A percentile compares a stretch with the other conserved stretches of the same genome.
phyloP scores from a whole-genome alignment of 2,113 vertebrate genomes.

The Illadopsis cleaveri region DNA sequence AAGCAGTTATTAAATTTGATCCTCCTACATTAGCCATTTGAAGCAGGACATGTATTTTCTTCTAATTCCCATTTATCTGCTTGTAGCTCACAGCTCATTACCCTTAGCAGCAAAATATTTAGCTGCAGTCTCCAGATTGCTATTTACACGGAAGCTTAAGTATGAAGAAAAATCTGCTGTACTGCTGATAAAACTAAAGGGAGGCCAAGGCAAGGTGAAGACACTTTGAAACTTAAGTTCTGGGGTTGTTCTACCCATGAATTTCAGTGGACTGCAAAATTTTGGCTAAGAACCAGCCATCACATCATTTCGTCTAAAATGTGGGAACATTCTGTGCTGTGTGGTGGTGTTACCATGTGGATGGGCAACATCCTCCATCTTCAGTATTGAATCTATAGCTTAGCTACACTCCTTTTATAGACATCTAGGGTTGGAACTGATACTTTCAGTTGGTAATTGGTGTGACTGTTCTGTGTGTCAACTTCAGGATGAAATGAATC shows the following conservation, averaged over 20 bases:
- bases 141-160: neutral
- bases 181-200: neutral
- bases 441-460: neutral
- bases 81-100: neutral
- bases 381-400: fast-evolving
- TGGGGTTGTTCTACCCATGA: neutral
- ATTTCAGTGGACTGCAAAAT: neutral
- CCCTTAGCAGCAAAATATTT: neutral
- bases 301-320: neutral
- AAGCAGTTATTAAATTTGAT: neutral
- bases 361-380: neutral
- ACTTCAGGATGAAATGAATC: neutral
- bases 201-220: neutral
- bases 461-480: neutral
- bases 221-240: neutral
- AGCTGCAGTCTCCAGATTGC: neutral
- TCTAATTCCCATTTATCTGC: neutral
- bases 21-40: neutral
- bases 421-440: neutral
- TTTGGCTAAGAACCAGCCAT: neutral
- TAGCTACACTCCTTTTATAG: neutral
- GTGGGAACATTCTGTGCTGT: neutral
- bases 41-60: neutral
- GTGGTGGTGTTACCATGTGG: neutral
- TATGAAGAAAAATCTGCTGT: neutral